phyloP scores from a whole-genome alignment of 2,888 invertebrate species.

The Junonia oenone region DNA sequence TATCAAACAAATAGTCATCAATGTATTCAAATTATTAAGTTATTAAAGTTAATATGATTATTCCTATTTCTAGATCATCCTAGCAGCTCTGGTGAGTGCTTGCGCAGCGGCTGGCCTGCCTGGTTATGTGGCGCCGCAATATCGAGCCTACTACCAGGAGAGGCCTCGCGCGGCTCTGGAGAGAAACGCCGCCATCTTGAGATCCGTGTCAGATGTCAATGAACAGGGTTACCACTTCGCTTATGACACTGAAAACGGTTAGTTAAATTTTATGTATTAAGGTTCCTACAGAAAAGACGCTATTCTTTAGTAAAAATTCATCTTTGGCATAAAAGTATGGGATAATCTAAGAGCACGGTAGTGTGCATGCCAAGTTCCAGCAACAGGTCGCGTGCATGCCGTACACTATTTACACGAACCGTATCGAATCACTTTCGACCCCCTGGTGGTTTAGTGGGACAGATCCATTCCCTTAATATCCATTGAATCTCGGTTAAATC shows the following conservation, averaged over 20 bases:
- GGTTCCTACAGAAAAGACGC: too few species aligned
- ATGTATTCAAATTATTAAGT: neutral
- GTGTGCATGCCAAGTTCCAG: too few species aligned
- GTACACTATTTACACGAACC: too few species aligned
- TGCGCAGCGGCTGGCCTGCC: conserved; percentile 52
- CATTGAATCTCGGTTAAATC: too few species aligned
- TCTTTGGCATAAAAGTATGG: too few species aligned
- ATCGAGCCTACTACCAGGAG: conserved; percentile 45
- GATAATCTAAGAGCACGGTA: too few species aligned
- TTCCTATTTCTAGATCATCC: conserved; percentile 47
- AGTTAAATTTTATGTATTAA: conserved; percentile 28
- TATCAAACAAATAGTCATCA: too few species aligned
- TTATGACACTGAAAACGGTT: conserved; percentile 83
- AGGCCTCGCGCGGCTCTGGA: conserved; percentile 52
- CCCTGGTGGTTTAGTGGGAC: too few species aligned
- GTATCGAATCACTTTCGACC: too few species aligned
- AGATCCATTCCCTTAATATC: too few species aligned
- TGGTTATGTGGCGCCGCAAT: conserved; percentile 44
- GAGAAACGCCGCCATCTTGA: conserved; percentile 56
- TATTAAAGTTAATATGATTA: neutral
- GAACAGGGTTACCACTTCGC: conserved; percentile 65
- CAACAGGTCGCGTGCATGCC: too few species aligned
- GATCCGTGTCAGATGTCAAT: conserved; percentile 57
- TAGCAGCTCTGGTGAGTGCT: conserved; percentile 50
- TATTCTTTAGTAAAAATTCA: too few species aligned